A percentile compares a stretch with the other conserved stretches of the same genome.
Conservation (phyloP, 2,113 vertebrate genomes). For the Ginglymostoma cirratum region DNA sequence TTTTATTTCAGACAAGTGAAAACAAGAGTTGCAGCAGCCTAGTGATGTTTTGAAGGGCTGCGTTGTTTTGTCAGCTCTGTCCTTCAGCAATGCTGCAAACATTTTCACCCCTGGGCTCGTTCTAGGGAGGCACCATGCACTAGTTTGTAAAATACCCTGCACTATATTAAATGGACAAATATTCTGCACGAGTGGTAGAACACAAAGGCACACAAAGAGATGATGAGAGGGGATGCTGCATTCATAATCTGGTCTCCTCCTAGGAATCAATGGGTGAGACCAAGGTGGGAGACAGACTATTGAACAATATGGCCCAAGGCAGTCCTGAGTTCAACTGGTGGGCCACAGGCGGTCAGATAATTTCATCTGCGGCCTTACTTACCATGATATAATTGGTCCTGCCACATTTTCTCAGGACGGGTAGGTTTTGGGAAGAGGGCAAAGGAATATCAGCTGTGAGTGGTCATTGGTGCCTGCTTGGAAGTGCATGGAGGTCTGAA, state of each 20-base stretch:
- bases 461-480: background rate
- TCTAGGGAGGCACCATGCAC: background rate
- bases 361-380: background rate
- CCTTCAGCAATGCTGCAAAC: background rate
- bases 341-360: background rate
- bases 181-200: background rate
- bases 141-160: slow-evolving; percentile 5
- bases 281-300: background rate
- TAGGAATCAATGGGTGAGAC: background rate
- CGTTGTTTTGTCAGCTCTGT: background rate
- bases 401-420: background rate
- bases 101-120: background rate
- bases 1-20: background rate
- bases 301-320: background rate
- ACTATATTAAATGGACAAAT: background rate
- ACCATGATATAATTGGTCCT: background rate
- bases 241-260: background rate
- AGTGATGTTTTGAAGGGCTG: background rate
- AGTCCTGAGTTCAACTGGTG: background rate
- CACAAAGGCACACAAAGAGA: background rate
- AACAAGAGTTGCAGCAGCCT: background rate
- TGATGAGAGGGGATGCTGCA: background rate
- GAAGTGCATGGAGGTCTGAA: background rate
- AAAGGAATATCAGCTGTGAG: background rate
- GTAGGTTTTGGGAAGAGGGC: background rate